Evolutionary conservation across 2,797 vertebrate genomes (phyloP), one percentile per base, ranked within the genome.

Genomic region (Acanthurus leucopareius): DNA sequence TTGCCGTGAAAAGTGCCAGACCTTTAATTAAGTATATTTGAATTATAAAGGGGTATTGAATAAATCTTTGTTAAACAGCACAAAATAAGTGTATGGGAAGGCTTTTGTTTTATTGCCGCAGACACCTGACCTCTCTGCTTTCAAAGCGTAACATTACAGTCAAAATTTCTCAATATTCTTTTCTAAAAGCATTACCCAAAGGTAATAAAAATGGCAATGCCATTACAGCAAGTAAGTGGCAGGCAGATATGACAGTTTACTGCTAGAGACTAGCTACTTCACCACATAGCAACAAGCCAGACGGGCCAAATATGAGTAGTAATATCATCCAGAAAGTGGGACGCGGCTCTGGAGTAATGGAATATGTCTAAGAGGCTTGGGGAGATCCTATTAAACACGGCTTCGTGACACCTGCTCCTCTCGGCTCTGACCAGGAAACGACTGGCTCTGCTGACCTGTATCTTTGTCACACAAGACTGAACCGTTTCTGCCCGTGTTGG

Each of bases 341-440:
- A 84, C 93, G 87, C 65, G 40, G 83, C 87, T 81, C 90, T 77
- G 80, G 86, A 93, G 89, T 91, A 88, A 79, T 82, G 91, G 90
- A 93, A 84, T 85, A 87, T 79, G 66, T 86, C 89, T 89, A 93
- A 94, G 94, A 92, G 87, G 93, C 91, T 94, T 92, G 89, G 67
- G 69, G 63, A 83, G 90, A 94, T 94, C 94, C 93, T 89, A 93
- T 94, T 96, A 94, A 95, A 94, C 83, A 75, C 80, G 58, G 58
- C 92, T 88, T 83, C 57, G 44, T 91, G 88, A 86, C 92, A 93
- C 89, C 93, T 95, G 89, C 88, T 93, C 82, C 87, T 89, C 80
- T 70, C 63, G 38, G 75, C 85, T 88, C 82, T 51, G 82, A 83
- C 86, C 86, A 81, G 85, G 73, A 89, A 77, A 74, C 65, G 45